Evolutionary conservation across 2,888 invertebrate genomes (phyloP), one percentile per base, ranked within the genome.

Genomic region (Ophioninae sp.): DNA sequence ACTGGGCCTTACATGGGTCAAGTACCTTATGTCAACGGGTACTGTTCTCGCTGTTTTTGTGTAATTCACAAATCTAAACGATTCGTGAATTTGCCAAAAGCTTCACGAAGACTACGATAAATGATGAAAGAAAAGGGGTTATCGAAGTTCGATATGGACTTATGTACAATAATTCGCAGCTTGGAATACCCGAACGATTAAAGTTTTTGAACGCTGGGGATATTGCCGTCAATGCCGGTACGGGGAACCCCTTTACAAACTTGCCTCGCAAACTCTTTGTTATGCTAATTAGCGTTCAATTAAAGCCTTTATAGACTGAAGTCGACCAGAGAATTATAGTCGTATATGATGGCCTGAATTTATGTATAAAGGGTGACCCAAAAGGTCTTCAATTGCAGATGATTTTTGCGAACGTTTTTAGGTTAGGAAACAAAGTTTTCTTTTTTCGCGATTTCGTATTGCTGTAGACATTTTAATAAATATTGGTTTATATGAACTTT

Each of bases 281-380:
- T 82, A 91, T 91, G 91, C 88, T 91, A 91, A 91, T 90, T 90
- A 90, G 88, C 86, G 87, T 88, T 89, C 89, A 90, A 90, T 91
- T 89, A 91, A 90, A 89, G 87, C 85, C 85, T 75, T 72, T 44
- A 81, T 85, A 81, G 82, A 84, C 86, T 82, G 84, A 65, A 75
- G 65, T 74, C 74, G 74, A 79, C 79, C 73, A 79, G 79, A 74
- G 82, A 88, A 89, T 89, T 89, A 87, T 73, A 58, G 22, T 76
- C 39, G 51, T 61, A 61, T 13, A 59, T 67, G 23, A 68, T 20
- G 56, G 20, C 6, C n/a, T 37, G 20, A 5, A 51, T 51, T 10
- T 0, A 51, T 51, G 17, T 20, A 17, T 51, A 58, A 37, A 58
- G 71, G 30, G 37, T 85, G 85, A 73, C 72, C 71, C 77, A 71